Base-by-base conservation (phyloP, 2,888 invertebrate genomes). In the Leuctra nigra region DNA sequence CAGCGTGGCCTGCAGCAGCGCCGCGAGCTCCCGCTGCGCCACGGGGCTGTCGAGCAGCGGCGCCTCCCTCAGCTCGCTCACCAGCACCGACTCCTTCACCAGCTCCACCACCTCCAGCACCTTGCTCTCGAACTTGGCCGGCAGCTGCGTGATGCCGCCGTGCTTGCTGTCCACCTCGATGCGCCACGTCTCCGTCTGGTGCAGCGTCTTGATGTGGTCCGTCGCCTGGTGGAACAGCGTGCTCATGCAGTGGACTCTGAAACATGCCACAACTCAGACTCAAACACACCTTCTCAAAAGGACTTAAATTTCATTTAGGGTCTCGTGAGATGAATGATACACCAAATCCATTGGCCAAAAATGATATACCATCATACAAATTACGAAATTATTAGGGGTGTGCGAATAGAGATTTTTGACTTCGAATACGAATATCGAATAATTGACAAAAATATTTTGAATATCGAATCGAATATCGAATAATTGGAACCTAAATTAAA, bases 171-270 rank as follows among this genome's bases (percentile, higher is more conserved):
- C 83, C 68, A 89, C 86, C 63, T 89, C 87, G 60, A 93, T 83
- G 66, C 83, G 81, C 95, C 95, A 96, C 0, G 82, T 86, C 75
- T 96, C 96, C 63, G 80, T 80, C 29, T 81, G 81, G 20, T 78
- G 77, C 20, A 93, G 73, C 25, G 79, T 79, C 65, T 83, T 82
- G 29, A 91, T 83, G 63, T 86, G 87, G 61, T 87, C 85, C 16
- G 86, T 85, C 1, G 92, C 86, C 66, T 92, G 88, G 66, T 88
- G 88, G 57, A 96, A 84, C 62, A 94, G 80, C 59, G 87, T 85
- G 7, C 83, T 80, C 78, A 95, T 86, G 63, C 93, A 92, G 70
- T 91, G 87, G 56, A 91, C 77, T 62, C 77, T 76, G 61, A n/a
- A 64, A 59, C n/a, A 39, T n/a, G 36, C n/a, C 39, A 39, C 2